These are phyloP conservation scores for Tragelaphus scriptus DNA, from an alignment of 2,113 vertebrate genomes.

Conservation along the genomic window DNA sequence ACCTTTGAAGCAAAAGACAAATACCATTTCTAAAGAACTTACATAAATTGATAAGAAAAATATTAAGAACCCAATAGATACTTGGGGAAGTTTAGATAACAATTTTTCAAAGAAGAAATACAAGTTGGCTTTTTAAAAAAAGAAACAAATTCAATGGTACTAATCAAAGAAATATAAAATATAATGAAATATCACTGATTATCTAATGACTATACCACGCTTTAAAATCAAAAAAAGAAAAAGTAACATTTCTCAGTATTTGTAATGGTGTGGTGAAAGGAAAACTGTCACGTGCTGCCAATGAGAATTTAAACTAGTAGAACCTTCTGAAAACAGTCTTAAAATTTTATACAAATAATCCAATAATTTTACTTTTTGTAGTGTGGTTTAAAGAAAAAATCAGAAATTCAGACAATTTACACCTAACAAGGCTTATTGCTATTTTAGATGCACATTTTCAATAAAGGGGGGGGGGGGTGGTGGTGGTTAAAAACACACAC, in stretches of 20 bases:
- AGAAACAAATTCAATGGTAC: background rate
- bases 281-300: background rate
- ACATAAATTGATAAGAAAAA: slow-evolving; percentile 20
- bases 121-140: background rate
- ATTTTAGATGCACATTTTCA: background rate
- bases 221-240: background rate
- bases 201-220: background rate
- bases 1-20: slow-evolving; percentile 21
- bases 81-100: slow-evolving; percentile 6
- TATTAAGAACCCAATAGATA: background rate
- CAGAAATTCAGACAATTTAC: slow-evolving; percentile 4
- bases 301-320: background rate
- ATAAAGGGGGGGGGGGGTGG: accelerated
- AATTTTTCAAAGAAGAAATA: slow-evolving; percentile 10
- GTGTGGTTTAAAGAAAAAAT: background rate
- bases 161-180: slow-evolving; percentile 22
- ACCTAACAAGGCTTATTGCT: background rate
- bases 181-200: background rate
- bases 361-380: background rate
- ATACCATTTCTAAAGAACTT: slow-evolving; percentile 19
- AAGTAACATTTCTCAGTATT: background rate
- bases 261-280: background rate
- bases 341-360: background rate
- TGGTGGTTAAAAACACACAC: background rate
- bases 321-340: slow-evolving; percentile 23